These are phyloP conservation scores for Eutolmus rufibarbis DNA, from an alignment of 2,888 invertebrate genomes.

Conservation along the genomic window DNA sequence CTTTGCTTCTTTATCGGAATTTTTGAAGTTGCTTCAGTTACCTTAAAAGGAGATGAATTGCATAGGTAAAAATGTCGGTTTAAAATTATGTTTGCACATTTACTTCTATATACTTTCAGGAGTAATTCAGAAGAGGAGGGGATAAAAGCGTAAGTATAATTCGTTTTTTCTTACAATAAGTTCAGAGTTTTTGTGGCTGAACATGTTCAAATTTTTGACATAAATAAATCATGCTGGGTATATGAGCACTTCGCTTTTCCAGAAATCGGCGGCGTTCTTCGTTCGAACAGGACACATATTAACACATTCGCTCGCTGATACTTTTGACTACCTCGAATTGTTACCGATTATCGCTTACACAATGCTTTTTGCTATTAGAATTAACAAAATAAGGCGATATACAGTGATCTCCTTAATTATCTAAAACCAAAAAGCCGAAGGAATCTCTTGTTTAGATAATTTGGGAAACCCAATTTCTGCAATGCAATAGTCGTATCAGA, in stretches of 20 bases:
- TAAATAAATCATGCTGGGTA: background rate
- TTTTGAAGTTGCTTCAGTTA: constrained; percentile 79
- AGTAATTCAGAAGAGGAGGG: constrained; percentile 41
- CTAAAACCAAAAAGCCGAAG: background rate
- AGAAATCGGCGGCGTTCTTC: constrained; percentile 50
- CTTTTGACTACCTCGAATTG: constrained; percentile 13
- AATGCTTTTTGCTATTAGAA: background rate
- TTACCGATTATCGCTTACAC: background rate
- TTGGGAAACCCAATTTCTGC: background rate
- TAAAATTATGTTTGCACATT: background rate
- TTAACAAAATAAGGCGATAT: background rate
- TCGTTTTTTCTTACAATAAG: background rate
- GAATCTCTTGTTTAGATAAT: background rate
- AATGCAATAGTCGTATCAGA: background rate
- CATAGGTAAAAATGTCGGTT: constrained; percentile 53
- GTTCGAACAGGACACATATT: constrained; percentile 44
- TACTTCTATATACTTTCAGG: background rate
- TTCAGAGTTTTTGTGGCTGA: background rate
- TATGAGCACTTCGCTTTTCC: constrained; percentile 18
- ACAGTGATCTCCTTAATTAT: background rate
- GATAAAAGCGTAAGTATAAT: constrained; percentile 43
- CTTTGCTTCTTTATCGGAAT: constrained; percentile 94
- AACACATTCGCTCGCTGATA: background rate
- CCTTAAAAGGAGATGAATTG: constrained; percentile 65
- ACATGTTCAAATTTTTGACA: background rate